These are phyloP conservation scores for Acridotheres tristis DNA, from an alignment of 2,797 vertebrate genomes.

Conservation along the genomic window DNA sequence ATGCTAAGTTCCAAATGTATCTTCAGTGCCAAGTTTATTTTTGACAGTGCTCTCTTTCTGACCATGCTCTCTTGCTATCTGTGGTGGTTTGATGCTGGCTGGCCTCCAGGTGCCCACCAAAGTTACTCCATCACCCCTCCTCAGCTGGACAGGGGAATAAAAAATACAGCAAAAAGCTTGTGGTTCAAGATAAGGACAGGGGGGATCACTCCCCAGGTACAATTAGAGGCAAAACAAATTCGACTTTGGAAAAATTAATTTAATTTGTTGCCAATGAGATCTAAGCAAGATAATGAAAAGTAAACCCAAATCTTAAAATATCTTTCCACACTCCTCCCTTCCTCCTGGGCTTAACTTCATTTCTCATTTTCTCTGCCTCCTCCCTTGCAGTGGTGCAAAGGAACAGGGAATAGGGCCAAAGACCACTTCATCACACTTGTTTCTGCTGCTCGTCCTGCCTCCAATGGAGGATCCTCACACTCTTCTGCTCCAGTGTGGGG, in stretches of 20 bases:
- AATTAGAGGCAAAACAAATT: not conserved
- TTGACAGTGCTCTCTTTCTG: not conserved
- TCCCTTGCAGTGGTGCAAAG: not conserved
- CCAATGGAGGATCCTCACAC: not conserved
- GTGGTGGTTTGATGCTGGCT: not conserved
- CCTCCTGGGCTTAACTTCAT: not conserved
- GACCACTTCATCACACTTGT: not conserved
- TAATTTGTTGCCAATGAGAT: not conserved
- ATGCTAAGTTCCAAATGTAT: not conserved
- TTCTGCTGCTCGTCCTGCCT: not conserved
- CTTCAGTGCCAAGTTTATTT: not conserved
- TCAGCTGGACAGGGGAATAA: not conserved
- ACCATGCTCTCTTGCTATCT: not conserved
- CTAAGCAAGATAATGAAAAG: not conserved
- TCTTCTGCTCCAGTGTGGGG: not conserved
- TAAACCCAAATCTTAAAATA: not conserved
- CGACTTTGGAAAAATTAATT: rapidly evolving
- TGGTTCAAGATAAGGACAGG: not conserved
- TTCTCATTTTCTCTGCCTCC: not conserved
- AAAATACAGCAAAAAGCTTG: not conserved
- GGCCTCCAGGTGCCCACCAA: not conserved
- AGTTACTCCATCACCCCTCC: not conserved
- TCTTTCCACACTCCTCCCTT: not conserved
- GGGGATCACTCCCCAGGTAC: not conserved
- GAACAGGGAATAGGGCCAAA: not conserved